phyloP scores from a whole-genome alignment of 1,140 invertebrate species.

The Scaptodrosophila lebanonensis region DNA sequence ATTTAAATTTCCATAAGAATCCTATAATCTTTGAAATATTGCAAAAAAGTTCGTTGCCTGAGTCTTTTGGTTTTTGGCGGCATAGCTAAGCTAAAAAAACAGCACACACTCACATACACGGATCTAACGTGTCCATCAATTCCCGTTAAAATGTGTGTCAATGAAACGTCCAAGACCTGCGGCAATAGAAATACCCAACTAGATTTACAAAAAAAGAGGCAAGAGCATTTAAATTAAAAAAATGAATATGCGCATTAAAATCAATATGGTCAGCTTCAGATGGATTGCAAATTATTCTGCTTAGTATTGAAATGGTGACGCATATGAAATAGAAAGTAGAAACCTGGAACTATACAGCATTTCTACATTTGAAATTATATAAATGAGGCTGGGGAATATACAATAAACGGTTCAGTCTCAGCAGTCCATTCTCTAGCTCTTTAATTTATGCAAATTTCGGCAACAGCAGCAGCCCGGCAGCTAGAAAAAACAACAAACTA shows the following conservation, averaged over 20 bases:
- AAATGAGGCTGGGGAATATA: too few species aligned
- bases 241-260: constrained; percentile 29
- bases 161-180: constrained; percentile 15
- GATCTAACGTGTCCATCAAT: constrained; percentile 21
- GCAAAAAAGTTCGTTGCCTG: constrained; percentile 25
- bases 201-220: too few species aligned
- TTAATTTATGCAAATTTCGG: constrained; percentile 55
- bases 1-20: constrained; percentile 12
- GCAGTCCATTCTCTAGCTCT: constrained; percentile 26
- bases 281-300: too few species aligned
- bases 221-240: constrained; percentile 7
- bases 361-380: too few species aligned
- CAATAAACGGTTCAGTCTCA: constrained; percentile 10
- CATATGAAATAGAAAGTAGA: constrained; percentile 64
- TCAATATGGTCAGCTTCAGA: too few species aligned
- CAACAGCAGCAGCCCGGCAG: too few species aligned
- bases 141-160: constrained; percentile 47
- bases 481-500: constrained; percentile 55
- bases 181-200: constrained; percentile 25
- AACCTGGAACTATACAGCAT: constrained; percentile 34
- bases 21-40: not conserved
- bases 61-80: constrained; percentile 40
- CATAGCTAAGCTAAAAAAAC: not conserved
- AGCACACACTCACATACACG: too few species aligned
- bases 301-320: too few species aligned